Percentiles rank a stretch among this genome's conserved stretches.
Conservation (phyloP, 2,797 vertebrate species). For the Adelosebastes latens region DNA sequence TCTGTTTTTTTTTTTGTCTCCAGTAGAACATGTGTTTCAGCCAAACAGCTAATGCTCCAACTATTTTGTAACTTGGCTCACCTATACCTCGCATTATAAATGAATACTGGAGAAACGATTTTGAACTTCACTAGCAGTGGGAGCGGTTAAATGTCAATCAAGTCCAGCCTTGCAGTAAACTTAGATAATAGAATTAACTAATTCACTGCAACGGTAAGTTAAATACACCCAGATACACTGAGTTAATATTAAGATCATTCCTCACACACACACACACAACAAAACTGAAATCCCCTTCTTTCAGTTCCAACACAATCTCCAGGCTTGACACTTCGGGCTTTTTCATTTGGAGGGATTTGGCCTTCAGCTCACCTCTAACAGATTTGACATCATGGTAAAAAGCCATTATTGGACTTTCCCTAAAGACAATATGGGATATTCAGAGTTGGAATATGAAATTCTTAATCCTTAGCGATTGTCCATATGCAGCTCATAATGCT, state of each 20-base stretch:
- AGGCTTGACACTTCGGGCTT: slow-evolving; percentile 1
- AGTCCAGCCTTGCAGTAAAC: neutral
- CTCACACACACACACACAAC: neutral
- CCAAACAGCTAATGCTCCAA: neutral
- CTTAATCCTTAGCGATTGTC: slow-evolving; percentile 50
- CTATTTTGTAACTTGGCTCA: neutral
- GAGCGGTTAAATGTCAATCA: neutral
- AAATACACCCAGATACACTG: slow-evolving; percentile 2
- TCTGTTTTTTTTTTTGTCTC: neutral
- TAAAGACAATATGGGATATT: slow-evolving; percentile 44
- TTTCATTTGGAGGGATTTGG: slow-evolving; percentile 42
- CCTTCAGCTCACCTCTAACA: slow-evolving; percentile 36
- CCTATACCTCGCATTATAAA: neutral
- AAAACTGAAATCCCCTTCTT: neutral
- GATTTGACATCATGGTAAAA: slow-evolving; percentile 25
- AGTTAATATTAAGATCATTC: neutral
- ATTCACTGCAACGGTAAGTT: neutral
- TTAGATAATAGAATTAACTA: neutral
- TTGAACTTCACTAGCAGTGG: neutral
- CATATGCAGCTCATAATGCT: slow-evolving; percentile 43
- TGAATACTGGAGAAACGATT: neutral
- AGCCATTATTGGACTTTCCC: slow-evolving; percentile 27
- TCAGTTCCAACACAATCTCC: slow-evolving; percentile 1
- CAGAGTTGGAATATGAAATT: slow-evolving; percentile 40
- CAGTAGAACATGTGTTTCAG: neutral